Conservation (phyloP, 2,113 vertebrate genomes). For the Daphoenositta chrysoptera region DNA sequence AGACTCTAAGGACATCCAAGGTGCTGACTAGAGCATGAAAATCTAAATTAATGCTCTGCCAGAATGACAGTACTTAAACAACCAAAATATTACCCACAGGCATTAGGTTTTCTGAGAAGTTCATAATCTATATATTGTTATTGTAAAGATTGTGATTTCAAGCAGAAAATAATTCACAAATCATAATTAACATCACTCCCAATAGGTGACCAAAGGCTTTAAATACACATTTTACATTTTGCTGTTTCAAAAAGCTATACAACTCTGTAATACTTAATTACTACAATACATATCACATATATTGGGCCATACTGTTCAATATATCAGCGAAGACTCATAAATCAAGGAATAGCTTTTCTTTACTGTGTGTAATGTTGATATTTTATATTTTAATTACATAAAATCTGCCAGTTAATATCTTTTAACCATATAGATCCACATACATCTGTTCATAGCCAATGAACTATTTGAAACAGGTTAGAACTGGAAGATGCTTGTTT, state of each 20-base stretch:
- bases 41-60: constrained; percentile 59
- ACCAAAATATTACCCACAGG: constrained; percentile 60
- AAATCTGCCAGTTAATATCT: not conserved
- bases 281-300: not conserved
- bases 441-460: not conserved
- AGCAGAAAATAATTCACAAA: constrained; percentile 63
- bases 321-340: not conserved
- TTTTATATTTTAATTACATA: not conserved
- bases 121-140: constrained; percentile 67
- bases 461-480: not conserved
- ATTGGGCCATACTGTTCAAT: not conserved
- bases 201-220: constrained; percentile 35
- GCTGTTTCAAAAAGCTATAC: constrained; percentile 31
- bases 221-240: constrained; percentile 28
- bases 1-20: constrained; percentile 58
- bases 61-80: constrained; percentile 62
- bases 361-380: not conserved
- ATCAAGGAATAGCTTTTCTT: not conserved
- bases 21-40: constrained; percentile 60
- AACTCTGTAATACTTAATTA: constrained; percentile 18
- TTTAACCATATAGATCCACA: not conserved
- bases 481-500: not conserved
- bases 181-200: constrained; percentile 30
- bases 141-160: constrained; percentile 62
- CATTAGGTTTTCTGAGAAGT: constrained; percentile 60